Conservation (phyloP, 2,888 invertebrate genomes). For the Himalopsyche japonica region DNA sequence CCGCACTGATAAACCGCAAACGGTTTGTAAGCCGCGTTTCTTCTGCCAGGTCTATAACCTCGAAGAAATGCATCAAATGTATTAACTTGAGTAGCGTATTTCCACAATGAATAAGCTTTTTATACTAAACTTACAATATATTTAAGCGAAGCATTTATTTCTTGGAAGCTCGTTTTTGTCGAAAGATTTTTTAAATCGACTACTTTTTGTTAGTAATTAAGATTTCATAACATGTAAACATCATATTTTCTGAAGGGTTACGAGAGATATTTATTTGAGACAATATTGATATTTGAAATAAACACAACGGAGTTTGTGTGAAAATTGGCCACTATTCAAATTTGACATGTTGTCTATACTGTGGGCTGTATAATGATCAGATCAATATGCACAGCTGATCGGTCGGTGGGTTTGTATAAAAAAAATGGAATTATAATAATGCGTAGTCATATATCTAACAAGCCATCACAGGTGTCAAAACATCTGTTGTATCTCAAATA, state of each 20-base stretch:
- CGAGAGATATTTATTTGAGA: not conserved
- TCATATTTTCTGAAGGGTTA: no score
- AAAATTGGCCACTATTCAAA: not conserved
- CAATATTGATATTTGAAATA: not conserved
- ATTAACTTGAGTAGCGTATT: not conserved
- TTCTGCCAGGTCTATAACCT: not conserved
- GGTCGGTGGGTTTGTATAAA: not conserved
- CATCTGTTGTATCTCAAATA: not conserved
- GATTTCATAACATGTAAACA: no score
- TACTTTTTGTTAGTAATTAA: not conserved
- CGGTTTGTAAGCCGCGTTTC: not conserved
- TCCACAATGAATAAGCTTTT: not conserved
- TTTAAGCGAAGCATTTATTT: not conserved
- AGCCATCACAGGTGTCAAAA: not conserved
- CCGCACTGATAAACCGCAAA: not conserved
- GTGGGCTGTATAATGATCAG: constrained; percentile 8
- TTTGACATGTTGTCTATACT: not conserved
- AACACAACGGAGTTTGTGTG: not conserved
- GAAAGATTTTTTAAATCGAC: not conserved
- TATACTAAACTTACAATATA: not conserved
- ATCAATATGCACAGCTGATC: not conserved
- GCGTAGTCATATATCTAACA: constrained; percentile 2
- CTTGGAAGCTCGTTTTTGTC: not conserved
- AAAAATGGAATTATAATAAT: constrained; percentile 6
- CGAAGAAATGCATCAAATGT: not conserved